Evolutionary conservation across 2,797 vertebrate species (phyloP).

Genomic region (Manis crassicaudata): DNA sequence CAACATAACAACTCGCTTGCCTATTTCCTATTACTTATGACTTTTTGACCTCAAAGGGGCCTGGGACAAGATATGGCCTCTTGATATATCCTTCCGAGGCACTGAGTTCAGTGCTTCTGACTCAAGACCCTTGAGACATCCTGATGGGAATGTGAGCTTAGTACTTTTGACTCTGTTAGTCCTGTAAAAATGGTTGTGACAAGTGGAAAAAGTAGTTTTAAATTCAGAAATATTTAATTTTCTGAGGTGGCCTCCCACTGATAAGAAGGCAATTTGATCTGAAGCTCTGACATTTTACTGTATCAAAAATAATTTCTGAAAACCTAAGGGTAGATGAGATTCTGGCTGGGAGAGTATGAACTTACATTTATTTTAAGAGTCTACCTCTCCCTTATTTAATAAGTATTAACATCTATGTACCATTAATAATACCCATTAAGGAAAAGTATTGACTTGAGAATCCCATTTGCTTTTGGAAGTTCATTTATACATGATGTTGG

Average conservation of each 20-base stretch:
- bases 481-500: background rate
- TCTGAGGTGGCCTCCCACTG: background rate
- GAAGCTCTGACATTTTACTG: background rate
- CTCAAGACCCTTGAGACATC: background rate
- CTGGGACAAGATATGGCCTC: background rate
- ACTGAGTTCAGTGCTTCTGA: background rate
- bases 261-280: background rate
- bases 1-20: background rate
- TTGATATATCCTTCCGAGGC: background rate
- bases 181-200: background rate
- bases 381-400: background rate
- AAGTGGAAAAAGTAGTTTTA: background rate
- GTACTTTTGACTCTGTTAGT: background rate
- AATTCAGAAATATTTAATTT: background rate
- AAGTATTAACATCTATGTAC: background rate
- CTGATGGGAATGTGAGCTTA: background rate
- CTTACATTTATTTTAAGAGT: background rate
- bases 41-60: background rate
- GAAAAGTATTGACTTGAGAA: background rate
- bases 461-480: slow-evolving; percentile 11
- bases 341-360: background rate
- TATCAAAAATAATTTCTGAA: background rate
- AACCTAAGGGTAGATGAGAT: background rate
- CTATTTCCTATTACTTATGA: slow-evolving; percentile 17
- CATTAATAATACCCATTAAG: background rate